Percentiles rank a stretch among this genome's conserved stretches.
Conservation (phyloP, 2,113 vertebrate genomes). For the Azemiops feae region DNA sequence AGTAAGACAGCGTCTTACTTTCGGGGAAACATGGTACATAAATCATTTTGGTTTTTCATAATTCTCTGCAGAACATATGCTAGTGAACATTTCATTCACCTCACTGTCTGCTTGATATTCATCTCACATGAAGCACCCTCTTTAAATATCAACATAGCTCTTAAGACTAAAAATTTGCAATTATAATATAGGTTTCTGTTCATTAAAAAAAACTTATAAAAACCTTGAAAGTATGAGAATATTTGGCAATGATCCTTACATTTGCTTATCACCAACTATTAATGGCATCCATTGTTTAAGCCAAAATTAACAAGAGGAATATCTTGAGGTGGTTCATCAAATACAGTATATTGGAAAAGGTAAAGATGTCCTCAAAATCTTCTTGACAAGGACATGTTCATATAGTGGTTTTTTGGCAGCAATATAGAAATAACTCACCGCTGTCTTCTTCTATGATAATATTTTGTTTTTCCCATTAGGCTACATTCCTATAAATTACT, state of each 20-base stretch:
- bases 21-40: background rate
- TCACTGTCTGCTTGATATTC: background rate
- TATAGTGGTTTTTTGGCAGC: background rate
- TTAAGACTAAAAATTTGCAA: background rate
- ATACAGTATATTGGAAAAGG: background rate
- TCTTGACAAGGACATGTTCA: background rate
- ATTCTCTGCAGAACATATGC: background rate
- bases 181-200: background rate
- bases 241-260: background rate
- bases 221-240: background rate
- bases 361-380: background rate
- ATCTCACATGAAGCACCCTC: background rate
- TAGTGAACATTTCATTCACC: background rate
- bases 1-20: too few relatives aligned
- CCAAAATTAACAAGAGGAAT: background rate
- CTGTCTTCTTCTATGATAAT: background rate
- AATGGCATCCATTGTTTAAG: background rate
- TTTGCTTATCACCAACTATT: background rate
- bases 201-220: background rate
- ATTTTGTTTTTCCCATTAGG: background rate
- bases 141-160: background rate
- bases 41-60: background rate
- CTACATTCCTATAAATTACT: background rate
- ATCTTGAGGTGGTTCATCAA: background rate
- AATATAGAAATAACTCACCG: background rate